phyloP scores from a whole-genome alignment of 1,140 invertebrate species.

The Tyrophagus putrescentiae region DNA sequence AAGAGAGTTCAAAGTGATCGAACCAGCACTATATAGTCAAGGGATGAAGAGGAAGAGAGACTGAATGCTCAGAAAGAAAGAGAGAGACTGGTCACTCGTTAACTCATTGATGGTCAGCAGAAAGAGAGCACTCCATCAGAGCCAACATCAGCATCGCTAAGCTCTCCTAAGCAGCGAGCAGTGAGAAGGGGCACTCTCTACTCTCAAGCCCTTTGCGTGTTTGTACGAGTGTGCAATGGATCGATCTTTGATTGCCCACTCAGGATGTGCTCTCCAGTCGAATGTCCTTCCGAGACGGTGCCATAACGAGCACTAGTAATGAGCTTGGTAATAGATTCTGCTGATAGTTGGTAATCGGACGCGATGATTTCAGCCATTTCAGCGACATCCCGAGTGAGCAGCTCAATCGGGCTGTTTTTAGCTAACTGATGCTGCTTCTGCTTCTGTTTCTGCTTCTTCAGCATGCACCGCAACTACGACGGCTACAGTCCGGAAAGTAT shows the following conservation, averaged over 20 bases:
- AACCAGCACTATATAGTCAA: conserved; percentile 8
- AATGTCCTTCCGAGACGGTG: not conserved
- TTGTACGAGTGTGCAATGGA: too few species aligned
- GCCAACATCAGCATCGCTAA: not conserved
- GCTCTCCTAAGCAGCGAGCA: too few species aligned
- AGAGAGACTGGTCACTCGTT: not conserved
- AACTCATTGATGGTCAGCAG: conserved; percentile 3
- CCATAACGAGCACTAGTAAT: not conserved
- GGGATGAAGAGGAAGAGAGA: too few species aligned
- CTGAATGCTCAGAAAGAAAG: too few species aligned
- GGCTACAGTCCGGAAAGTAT: conserved; percentile 4
- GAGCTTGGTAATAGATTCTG: conserved; percentile 12
- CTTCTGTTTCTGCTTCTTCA: too few species aligned
- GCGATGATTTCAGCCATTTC: not conserved
- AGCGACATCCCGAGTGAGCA: too few species aligned
- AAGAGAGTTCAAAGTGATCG: too few species aligned
- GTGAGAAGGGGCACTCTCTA: too few species aligned
- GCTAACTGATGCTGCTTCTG: too few species aligned
- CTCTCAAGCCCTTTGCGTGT: too few species aligned
- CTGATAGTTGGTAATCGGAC: conserved; percentile 3
- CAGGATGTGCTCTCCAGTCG: not conserved
- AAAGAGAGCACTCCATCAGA: not conserved
- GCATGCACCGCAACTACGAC: too few species aligned
- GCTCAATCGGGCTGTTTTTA: too few species aligned
- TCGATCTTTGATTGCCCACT: conserved; percentile 13